phyloP scores from a whole-genome alignment of 2,797 vertebrate genomes.

The Cheirogaleus major region DNA sequence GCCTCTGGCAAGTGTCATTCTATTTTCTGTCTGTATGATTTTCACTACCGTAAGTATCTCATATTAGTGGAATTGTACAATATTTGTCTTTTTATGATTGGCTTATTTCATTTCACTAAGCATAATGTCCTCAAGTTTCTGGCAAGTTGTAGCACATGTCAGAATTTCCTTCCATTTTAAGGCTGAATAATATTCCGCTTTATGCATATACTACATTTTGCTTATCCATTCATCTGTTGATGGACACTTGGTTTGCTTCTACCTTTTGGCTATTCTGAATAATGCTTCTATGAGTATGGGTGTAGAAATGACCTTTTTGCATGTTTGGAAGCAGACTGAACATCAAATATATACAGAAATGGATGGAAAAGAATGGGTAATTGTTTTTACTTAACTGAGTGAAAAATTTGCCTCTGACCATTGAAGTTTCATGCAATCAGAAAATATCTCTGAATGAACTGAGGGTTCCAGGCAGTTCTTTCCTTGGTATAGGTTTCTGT shows the following conservation, averaged over 20 bases:
- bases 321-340: neutral
- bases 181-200: no score
- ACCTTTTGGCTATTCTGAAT: neutral
- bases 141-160: neutral
- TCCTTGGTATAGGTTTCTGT: neutral
- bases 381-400: neutral
- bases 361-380: neutral
- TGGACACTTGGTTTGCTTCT: no score
- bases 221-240: no score
- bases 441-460: neutral
- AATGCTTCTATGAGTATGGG: accelerated
- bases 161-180: neutral
- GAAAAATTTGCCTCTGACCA: neutral
- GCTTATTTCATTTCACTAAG: neutral
- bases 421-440: neutral
- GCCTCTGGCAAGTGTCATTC: neutral
- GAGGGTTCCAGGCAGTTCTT: neutral
- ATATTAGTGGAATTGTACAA: neutral
- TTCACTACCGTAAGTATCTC: neutral
- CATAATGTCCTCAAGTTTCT: neutral
- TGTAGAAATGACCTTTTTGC: neutral
- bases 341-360: neutral
- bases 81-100: neutral
- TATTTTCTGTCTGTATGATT: neutral
- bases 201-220: neutral